Percentiles rank a stretch among this genome's conserved stretches.
These are phyloP conservation scores for Myiozetetes cayanensis DNA, from an alignment of 2,113 vertebrate genomes.

Conservation along the genomic window DNA sequence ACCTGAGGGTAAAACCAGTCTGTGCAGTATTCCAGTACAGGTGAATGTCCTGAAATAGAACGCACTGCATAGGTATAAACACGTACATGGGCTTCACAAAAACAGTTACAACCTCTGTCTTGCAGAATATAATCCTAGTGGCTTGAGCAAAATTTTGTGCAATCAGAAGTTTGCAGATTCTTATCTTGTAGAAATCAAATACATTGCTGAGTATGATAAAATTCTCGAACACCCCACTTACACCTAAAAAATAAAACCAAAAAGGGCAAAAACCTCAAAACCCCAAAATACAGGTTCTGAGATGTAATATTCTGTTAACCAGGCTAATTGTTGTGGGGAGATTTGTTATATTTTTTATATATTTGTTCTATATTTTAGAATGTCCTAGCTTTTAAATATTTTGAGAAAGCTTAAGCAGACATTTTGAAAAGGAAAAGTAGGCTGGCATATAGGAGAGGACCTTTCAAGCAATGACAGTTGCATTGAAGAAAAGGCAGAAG, in stretches of 20 bases:
- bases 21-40: background rate
- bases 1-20: background rate
- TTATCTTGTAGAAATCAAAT: background rate
- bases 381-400: background rate
- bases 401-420: background rate
- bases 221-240: background rate
- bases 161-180: background rate
- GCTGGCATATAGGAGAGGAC: background rate
- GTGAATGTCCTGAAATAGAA: background rate
- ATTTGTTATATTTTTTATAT: background rate
- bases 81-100: background rate
- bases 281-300: accelerated
- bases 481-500: background rate
- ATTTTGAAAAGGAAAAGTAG: background rate
- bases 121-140: accelerated
- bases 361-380: background rate
- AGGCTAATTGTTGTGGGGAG: background rate
- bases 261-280: too few species aligned
- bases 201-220: background rate
- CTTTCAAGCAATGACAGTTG: background rate
- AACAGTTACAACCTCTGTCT: background rate
- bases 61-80: accelerated
- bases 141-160: background rate
- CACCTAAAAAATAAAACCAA: background rate
- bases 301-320: background rate